Evolutionary conservation across 2,113 vertebrate genomes (phyloP), one percentile per base, ranked within the genome.

Genomic region (Syrrhaptes paradoxus): DNA sequence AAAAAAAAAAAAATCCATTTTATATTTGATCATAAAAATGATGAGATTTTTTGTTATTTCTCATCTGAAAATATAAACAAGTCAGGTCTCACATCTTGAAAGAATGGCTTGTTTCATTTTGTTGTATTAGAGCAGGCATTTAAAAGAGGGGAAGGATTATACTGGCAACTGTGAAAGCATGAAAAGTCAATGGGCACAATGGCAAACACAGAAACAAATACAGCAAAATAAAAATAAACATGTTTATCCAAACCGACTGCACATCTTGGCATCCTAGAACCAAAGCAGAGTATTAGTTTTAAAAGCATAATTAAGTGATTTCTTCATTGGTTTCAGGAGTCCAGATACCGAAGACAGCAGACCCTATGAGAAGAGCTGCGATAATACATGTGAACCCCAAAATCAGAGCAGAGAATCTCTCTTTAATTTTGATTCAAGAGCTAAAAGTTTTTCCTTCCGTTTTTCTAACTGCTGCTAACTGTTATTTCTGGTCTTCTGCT

Each of bases 391-490:
- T n/a, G 12, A 80, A 90, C 20, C 21, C 48, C 61, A 77, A 86
- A 90, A 81, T 31, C 16, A 72, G 43, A 80, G 63, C 71, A 86
- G 38, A 72, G n/a, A 74, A 2, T 67, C 71, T 20, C 4, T 2
- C 71, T 85, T 85, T 87, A 84, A 95, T 87, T 91, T 75, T 85
- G 38, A 87, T 62, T 91, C 46, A 85, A 17, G 18, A 62, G 16
- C 1, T 3, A 80, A 34, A 25, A 65, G 31, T 21, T 54, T 54
- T 80, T 77, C 19, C 38, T 79, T 57, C 52, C 45, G 55, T 89
- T 77, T 94, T 91, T 20, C 24, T 88, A 96, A 93, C 96, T 77
- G 93, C 55, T 80, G 10, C 82, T 78, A 96, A 96, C 95, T 54
- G 74, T 79, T 79, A 91, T 72, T 96, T 96, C 58, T 96, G 61